Conservation (phyloP, 1,140 invertebrate species). For the Atta colombica region DNA sequence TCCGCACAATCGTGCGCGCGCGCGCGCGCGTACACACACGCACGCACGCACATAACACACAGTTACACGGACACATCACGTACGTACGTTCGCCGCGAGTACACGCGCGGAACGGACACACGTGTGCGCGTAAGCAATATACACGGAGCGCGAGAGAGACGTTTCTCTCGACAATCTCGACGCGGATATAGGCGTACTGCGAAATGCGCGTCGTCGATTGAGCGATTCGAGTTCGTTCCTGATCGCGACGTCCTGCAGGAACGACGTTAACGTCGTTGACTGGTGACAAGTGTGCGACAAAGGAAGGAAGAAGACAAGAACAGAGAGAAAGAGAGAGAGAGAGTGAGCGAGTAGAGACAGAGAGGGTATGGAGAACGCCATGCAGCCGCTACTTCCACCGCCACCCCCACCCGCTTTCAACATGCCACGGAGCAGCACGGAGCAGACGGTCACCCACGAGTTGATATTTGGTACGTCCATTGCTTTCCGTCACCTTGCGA, state of each 20-base stretch:
- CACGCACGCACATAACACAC: too few species aligned
- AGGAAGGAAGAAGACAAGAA: conserved; percentile 19
- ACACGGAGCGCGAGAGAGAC: conserved; percentile 33
- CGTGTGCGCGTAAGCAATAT: background rate
- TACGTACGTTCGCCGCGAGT: background rate
- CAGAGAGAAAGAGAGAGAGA: background rate
- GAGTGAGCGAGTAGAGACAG: background rate
- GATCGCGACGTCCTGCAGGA: background rate
- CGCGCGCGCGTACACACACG: background rate
- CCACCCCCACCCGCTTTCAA: conserved; percentile 68
- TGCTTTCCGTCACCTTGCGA: background rate
- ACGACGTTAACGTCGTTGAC: conserved; percentile 23
- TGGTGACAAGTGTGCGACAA: background rate
- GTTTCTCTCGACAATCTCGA: conserved; percentile 1
- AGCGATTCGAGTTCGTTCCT: background rate
- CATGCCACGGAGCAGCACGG: conserved; percentile 82
- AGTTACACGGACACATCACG: background rate
- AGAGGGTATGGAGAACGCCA: conserved; percentile 74
- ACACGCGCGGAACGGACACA: conserved; percentile 19
- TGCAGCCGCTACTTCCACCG: conserved; percentile 77
- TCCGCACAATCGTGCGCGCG: background rate
- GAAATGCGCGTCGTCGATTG: conserved; percentile 51
- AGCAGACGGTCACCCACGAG: conserved; percentile 87
- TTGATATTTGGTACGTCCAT: conserved; percentile 87
- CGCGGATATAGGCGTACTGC: conserved; percentile 28